Evolutionary conservation across 2,113 vertebrate species (phyloP).

Genomic region (Podilymbus podiceps): DNA sequence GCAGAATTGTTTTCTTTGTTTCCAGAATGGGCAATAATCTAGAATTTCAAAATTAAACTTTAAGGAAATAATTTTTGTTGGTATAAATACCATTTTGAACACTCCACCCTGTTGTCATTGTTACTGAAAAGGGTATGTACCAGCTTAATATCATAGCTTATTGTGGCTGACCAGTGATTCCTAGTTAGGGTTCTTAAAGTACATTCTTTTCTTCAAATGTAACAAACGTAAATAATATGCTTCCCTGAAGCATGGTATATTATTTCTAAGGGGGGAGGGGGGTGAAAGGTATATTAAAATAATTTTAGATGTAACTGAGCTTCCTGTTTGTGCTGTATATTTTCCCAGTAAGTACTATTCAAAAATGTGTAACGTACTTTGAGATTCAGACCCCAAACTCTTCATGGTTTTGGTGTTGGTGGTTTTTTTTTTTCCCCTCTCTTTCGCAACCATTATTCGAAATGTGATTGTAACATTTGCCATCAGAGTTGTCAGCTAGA

Average conservation of each 20-base stretch:
- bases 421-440: background rate
- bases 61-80: background rate
- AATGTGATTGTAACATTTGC: background rate
- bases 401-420: background rate
- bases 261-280: background rate
- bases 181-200: background rate
- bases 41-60: conserved; percentile 31
- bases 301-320: background rate
- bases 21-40: background rate
- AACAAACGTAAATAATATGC: background rate
- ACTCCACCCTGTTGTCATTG: conserved; percentile 5
- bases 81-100: conserved; percentile 37
- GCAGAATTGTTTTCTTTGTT: conserved; percentile 21
- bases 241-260: background rate
- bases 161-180: conserved; percentile 15
- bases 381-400: background rate
- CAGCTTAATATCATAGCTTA: background rate
- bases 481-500: background rate
- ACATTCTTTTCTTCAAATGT: conserved; percentile 35
- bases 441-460: background rate
- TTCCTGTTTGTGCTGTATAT: background rate
- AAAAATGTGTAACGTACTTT: background rate
- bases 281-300: background rate
- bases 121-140: conserved; percentile 3
- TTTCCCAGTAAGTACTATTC: background rate